Evolutionary conservation across 2,888 invertebrate species (phyloP), one percentile per base, ranked within the genome.

Genomic region (Cryptus viduatorius): DNA sequence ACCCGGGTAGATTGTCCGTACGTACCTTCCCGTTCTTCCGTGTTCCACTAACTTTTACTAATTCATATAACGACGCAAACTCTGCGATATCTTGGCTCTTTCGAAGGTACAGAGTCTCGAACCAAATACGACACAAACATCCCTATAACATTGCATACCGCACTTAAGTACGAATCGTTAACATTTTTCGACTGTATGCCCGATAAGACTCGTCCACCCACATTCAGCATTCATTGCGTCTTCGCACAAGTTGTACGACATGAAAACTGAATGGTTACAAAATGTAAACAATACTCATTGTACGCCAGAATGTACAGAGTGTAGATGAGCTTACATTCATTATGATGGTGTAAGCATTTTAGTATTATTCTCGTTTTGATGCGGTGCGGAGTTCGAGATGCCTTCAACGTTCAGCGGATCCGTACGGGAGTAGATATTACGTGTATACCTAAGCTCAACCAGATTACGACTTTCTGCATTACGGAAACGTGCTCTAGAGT

Each of bases 381-480:
- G 5, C 59, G 0, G 29, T 31, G 29, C 4, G 14, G 59, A 31
- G 31, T 24, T 5, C n/a, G 59, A 14, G 59, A 61, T 29, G 31
- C 59, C 59, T 61, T 31, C 59, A 61, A 61, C 31, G 14, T 14
- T n/a, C 37, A 10, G 14, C 12, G 31, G 48, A 61, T 46, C 56
- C 68, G 61, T 16, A 71, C 50, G 50, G 37, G 61, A 48, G 69
- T 64, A 46, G 72, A 64, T 72, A 72, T 79, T 64, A 71, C 53
- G 64, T 72, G 53, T 56, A 79, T 61, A 37, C 37, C 37, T 37
- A 64, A 79, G 78, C 69, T 79, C 61, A 79, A 64, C 44, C 72
- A 72, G 72, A 79, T 79, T 79, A 79, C 65, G 72, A 79, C 72
- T 72, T 79, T 72, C 44, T 72, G 72, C 44, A 72, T 79, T 46